A percentile compares a stretch with the other conserved stretches of the same genome.
These are phyloP conservation scores for Pseudochirops cupreus DNA, from an alignment of 2,797 vertebrate species.

Conservation along the genomic window DNA sequence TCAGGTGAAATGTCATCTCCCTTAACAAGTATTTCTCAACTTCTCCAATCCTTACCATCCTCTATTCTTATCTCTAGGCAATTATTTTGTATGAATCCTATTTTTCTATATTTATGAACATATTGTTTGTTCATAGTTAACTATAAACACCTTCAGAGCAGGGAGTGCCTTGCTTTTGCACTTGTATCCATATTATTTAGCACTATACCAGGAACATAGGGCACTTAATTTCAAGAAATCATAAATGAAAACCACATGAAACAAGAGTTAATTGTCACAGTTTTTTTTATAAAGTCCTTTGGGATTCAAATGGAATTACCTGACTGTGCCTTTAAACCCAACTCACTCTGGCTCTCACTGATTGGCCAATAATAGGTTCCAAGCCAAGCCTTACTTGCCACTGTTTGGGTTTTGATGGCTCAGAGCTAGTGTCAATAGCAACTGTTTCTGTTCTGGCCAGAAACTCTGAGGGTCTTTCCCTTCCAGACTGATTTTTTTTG, in stretches of 20 bases:
- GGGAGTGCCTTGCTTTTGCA: background rate
- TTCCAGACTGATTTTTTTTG: background rate
- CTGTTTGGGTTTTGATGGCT: background rate
- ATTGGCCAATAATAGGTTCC: background rate
- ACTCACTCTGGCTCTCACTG: background rate
- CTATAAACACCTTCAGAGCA: background rate
- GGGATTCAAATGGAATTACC: background rate
- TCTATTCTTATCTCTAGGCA: background rate
- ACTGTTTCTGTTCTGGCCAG: background rate
- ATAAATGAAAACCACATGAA: background rate
- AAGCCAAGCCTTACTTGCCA: background rate
- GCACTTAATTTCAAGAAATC: background rate
- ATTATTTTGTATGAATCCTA: background rate
- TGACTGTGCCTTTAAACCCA: background rate
- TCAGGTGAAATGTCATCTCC: background rate
- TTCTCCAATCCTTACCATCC: background rate
- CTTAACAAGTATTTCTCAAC: background rate
- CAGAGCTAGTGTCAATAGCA: background rate
- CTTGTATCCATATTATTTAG: background rate
- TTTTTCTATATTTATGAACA: background rate
- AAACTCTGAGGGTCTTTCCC: background rate
- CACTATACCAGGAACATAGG: background rate
- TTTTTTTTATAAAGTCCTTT: background rate
- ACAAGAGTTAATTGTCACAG: background rate
- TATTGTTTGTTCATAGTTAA: background rate